Evolutionary conservation across 2,113 vertebrate genomes (phyloP).

Genomic region (Sciurus niger): DNA sequence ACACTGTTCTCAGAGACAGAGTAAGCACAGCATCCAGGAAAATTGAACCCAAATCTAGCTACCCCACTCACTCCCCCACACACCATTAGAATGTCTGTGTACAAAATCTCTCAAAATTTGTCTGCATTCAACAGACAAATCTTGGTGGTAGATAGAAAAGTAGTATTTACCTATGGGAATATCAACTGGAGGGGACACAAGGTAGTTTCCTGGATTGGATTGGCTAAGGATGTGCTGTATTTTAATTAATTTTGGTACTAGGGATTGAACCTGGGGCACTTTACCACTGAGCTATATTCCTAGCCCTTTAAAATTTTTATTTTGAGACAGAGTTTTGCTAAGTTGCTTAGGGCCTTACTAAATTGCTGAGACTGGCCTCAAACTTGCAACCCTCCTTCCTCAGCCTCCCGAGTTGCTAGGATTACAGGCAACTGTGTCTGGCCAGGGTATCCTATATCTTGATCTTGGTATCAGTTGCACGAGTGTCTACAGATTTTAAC

Average conservation of each 20-base stretch:
- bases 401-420: too few species aligned
- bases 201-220: not conserved
- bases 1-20: constrained; percentile 24
- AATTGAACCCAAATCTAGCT: not conserved
- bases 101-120: not conserved
- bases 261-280: too few species aligned
- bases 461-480: not conserved
- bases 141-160: constrained; percentile 31
- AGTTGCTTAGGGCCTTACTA: too few species aligned
- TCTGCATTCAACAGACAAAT: not conserved
- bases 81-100: not conserved
- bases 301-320: too few species aligned
- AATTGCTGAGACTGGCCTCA: too few species aligned
- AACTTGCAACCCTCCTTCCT: too few species aligned
- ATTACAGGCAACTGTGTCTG: too few species aligned
- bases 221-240: too few species aligned
- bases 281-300: too few species aligned
- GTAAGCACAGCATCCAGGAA: not conserved
- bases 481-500: constrained; percentile 16
- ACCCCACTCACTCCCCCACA: not conserved
- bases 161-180: not conserved
- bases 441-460: not conserved
- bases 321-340: too few species aligned
- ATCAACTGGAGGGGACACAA: not conserved
- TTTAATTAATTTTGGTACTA: too few species aligned